Conservation (phyloP, 2,888 invertebrate genomes). For the Zaprionus obscuricornis region DNA sequence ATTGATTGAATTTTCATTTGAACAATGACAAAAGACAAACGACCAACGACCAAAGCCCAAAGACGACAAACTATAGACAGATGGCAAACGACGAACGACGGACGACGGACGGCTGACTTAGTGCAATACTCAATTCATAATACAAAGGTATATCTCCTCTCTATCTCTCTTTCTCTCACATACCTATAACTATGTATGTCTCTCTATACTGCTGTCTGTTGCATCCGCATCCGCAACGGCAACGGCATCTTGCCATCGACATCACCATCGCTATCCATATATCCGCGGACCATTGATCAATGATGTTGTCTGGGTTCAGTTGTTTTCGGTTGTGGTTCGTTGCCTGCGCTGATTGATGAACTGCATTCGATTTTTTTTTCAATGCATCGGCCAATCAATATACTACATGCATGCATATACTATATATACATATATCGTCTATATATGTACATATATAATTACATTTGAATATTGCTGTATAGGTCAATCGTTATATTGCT, state of each 20-base stretch:
- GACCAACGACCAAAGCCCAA: background rate
- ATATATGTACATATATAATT: too few relatives aligned
- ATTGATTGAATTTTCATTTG: constrained; percentile 67
- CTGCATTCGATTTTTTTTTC: constrained; percentile 11
- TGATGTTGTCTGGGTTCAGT: constrained; percentile 24
- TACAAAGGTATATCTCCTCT: too few relatives aligned
- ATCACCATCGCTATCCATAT: too few relatives aligned
- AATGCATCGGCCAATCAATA: background rate
- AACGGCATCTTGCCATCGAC: too few relatives aligned
- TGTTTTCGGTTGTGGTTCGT: constrained; percentile 13
- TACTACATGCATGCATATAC: background rate
- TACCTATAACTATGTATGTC: background rate
- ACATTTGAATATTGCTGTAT: too few relatives aligned
- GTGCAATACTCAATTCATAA: too few relatives aligned
- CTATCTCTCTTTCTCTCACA: too few relatives aligned
- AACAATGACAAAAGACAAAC: constrained; percentile 30
- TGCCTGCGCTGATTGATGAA: constrained; percentile 46
- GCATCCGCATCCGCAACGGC: constrained; percentile 20
- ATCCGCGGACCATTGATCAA: constrained; percentile 46
- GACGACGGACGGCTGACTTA: too few relatives aligned
- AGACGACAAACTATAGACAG: too few relatives aligned
- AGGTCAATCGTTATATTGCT: too few relatives aligned
- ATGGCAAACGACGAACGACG: too few relatives aligned
- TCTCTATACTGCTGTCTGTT: constrained; percentile 1
- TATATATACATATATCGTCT: too few relatives aligned